phyloP scores from a whole-genome alignment of 2,797 vertebrate species.

The Mormyrus hasselquistii region DNA sequence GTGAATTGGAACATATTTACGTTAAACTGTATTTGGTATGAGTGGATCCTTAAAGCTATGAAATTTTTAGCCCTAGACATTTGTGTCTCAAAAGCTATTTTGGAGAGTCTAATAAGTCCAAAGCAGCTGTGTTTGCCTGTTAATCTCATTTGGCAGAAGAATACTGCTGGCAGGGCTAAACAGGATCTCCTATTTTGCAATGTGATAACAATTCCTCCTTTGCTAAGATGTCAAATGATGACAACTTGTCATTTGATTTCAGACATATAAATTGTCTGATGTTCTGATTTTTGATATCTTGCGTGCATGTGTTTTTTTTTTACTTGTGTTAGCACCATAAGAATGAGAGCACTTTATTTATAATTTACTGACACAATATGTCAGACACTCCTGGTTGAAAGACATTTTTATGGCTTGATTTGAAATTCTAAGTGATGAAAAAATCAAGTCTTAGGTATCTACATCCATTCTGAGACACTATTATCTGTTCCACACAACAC shows the following conservation, averaged over 20 bases:
- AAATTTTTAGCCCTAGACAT: neutral
- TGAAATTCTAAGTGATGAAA: neutral
- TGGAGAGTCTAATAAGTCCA: slow-evolving; percentile 19
- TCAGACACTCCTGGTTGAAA: neutral
- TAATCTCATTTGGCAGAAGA: slow-evolving; percentile 20
- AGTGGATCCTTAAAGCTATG: neutral
- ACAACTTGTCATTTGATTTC: neutral
- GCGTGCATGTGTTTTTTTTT: neutral
- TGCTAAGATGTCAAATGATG: neutral
- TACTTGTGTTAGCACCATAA: neutral
- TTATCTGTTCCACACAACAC: neutral
- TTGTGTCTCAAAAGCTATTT: slow-evolving; percentile 23
- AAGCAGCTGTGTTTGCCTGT: slow-evolving; percentile 20
- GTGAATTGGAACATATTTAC: neutral
- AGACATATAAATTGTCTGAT: neutral
- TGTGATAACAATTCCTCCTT: neutral
- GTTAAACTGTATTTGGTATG: neutral
- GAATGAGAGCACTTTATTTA: neutral
- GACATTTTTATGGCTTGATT: neutral
- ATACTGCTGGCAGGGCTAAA: slow-evolving; percentile 16
- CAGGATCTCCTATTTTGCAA: slow-evolving; percentile 6
- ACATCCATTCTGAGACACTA: neutral
- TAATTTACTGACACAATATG: neutral
- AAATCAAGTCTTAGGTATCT: neutral
- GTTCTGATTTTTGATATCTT: neutral